These are phyloP conservation scores for Cheilosia soror DNA, from an alignment of 2,888 invertebrate genomes.

Conservation along the genomic window DNA sequence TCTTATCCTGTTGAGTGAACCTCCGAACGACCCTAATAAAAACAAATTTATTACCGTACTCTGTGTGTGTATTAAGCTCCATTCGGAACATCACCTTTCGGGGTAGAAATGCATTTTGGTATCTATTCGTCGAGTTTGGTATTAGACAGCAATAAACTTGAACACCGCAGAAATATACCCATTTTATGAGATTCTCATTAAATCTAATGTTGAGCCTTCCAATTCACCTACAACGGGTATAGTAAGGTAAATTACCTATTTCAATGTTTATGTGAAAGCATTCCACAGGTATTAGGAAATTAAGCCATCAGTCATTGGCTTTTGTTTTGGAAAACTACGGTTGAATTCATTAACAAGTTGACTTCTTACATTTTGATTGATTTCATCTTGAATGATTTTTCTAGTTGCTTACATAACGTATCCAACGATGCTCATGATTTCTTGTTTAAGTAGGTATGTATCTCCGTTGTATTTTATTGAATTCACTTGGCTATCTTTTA, in stretches of 20 bases:
- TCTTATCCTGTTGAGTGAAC: not conserved
- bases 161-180: constrained; percentile 25
- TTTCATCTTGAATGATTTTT: not conserved
- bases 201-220: constrained; percentile 35
- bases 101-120: constrained; percentile 2
- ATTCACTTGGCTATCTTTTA: constrained; percentile 12
- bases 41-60: constrained; percentile 29
- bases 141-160: constrained; percentile 45
- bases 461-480: not conserved
- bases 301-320: constrained; percentile 6
- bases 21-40: constrained; percentile 45
- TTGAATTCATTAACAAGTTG: constrained; percentile 27
- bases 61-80: not conserved
- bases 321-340: constrained; percentile 6
- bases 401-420: not conserved
- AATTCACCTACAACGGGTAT: constrained; percentile 25
- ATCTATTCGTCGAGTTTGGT: constrained; percentile 2
- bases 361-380: constrained; percentile 10
- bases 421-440: not conserved
- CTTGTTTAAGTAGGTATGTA: not conserved
- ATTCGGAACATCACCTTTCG: constrained; percentile 18
- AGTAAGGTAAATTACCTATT: not conserved
- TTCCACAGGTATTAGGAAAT: constrained; percentile 25
- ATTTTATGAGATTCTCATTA: constrained; percentile 54
- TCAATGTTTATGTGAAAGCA: not conserved